Percentiles rank a stretch among this genome's conserved stretches.
These are phyloP conservation scores for Cephus cinctus DNA, from an alignment of 1,140 invertebrate genomes.

Conservation along the genomic window DNA sequence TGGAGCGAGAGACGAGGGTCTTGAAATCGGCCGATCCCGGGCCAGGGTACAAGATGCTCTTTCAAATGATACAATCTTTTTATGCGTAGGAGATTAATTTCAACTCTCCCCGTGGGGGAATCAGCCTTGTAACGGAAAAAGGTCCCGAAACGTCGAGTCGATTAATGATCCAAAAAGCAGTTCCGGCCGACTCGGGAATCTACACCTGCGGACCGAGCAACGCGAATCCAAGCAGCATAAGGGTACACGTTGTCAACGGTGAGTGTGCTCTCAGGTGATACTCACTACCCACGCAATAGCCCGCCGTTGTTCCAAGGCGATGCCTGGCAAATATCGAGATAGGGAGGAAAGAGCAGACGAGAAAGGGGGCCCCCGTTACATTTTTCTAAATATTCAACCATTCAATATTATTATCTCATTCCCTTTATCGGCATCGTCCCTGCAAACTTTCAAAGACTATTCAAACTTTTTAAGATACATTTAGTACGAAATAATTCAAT, in stretches of 20 bases:
- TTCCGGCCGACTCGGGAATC: slow-evolving; percentile 57
- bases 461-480: too few species aligned
- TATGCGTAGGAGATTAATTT: slow-evolving; percentile 56
- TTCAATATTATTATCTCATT: too few species aligned
- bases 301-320: too few species aligned
- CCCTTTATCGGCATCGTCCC: too few species aligned
- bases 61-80: slow-evolving; percentile 7
- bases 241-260: slow-evolving; percentile 67
- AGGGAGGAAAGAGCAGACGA: too few species aligned
- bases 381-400: too few species aligned
- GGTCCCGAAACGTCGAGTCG: slow-evolving; percentile 61
- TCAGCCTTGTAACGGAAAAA: slow-evolving; percentile 61
- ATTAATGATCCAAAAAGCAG: slow-evolving; percentile 62
- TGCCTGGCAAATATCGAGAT: too few species aligned
- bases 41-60: slow-evolving; percentile 4
- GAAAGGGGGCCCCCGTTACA: too few species aligned
- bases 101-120: slow-evolving; percentile 59
- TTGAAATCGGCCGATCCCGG: not conserved
- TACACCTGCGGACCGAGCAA: slow-evolving; percentile 65
- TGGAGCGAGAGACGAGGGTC: slow-evolving; percentile 1
- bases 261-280: too few species aligned
- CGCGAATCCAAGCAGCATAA: slow-evolving; percentile 61
- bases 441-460: too few species aligned
- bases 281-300: too few species aligned
- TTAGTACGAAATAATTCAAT: too few species aligned